Evolutionary conservation across 2,797 vertebrate genomes (phyloP), one percentile per base, ranked within the genome.

Genomic region (Bovichtus diacanthus): DNA sequence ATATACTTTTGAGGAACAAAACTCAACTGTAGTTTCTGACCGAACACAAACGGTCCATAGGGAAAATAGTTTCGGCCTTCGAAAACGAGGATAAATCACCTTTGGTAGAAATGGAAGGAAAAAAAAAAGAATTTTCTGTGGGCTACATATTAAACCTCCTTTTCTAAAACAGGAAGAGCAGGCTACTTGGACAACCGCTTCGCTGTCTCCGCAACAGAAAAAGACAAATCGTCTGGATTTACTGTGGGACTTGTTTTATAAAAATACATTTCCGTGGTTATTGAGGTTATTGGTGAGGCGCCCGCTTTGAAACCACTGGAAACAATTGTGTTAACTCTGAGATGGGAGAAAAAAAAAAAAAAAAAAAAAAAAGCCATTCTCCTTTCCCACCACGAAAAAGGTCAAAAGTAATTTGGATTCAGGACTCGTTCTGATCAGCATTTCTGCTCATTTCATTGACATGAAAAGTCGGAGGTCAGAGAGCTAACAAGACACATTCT

Each of bases 401-500:
- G 81, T 86, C 74, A 83, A 76, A 63, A 72, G 64, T 85, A 76
- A 87, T 88, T 89, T 76, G 81, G 74, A 89, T 82, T 83, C 76
- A 78, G 59, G 53, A 59, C 53, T 39, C 1, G 18, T 70, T 58
- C 55, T 41, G 69, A 66, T 66, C 72, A 21, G 3, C 47, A 70
- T 74, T 61, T 43, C 72, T 62, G 50, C 66, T 70, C 43, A 67
- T 79, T 69, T 62, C 38, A 68, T 70, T 68, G 83, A 80, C 83
- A 78, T 27, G 1, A 47, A 21, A 70, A 79, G 81, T 60, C 68
- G 36, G 69, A 81, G 84, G 88, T 90, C 87, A 80, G 67, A n/a
- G 39, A 54, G 53, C 72, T 70, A 97, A 98, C 95, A 95, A 97
- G 94, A 95, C 67, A 94, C 95, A 66, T 95, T 91, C 96, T 96